Evolutionary conservation across 2,888 invertebrate species (phyloP).

Genomic region (Erynnis tages): DNA sequence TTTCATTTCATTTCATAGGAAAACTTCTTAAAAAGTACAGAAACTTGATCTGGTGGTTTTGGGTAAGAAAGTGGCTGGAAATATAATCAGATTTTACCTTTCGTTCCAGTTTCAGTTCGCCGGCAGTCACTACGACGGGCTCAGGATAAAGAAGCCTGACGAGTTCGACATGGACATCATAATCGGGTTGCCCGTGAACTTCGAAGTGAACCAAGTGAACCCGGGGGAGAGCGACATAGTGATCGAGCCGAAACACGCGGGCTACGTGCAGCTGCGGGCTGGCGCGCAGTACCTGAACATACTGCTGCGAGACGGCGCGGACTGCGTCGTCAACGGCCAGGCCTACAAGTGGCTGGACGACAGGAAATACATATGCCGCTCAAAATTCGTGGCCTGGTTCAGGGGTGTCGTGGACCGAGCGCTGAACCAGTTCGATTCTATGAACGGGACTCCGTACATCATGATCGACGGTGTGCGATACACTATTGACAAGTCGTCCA

Average conservation of each 20-base stretch:
- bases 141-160: conserved; percentile 80
- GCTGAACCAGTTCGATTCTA: conserved; percentile 48
- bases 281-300: conserved; percentile 55
- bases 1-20: too few species aligned
- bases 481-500: conserved; percentile 44
- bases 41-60: background rate
- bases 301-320: conserved; percentile 44
- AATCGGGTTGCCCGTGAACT: conserved; percentile 74
- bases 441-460: conserved; percentile 32
- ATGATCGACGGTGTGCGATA: conserved; percentile 62
- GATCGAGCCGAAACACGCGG: conserved; percentile 59
- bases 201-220: conserved; percentile 39
- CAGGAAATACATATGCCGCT: conserved; percentile 60
- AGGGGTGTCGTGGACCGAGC: conserved; percentile 69
- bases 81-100: background rate
- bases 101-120: conserved; percentile 57
- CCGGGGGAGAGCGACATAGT: conserved; percentile 55
- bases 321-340: conserved; percentile 55
- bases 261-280: conserved; percentile 68
- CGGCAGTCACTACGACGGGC: conserved; percentile 83
- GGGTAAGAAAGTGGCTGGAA: background rate
- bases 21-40: background rate
- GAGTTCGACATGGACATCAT: conserved; percentile 84
- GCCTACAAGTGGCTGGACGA: conserved; percentile 64
- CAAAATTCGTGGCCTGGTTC: conserved; percentile 78